phyloP scores from a whole-genome alignment of 2,113 vertebrate species.

The Phalacrocorax aristotelis region DNA sequence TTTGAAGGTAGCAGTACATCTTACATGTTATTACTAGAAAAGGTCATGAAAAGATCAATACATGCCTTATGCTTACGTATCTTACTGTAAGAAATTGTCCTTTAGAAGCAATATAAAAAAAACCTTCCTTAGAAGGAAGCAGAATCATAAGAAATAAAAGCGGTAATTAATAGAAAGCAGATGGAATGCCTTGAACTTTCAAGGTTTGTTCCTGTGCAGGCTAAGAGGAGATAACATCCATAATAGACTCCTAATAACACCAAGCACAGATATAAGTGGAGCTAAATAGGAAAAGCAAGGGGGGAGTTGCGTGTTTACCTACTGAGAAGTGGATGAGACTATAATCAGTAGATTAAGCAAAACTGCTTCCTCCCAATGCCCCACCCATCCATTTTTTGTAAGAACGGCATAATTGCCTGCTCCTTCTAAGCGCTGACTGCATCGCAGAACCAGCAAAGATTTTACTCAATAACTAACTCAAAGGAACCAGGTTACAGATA shows the following conservation, averaged over 20 bases:
- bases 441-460: not conserved
- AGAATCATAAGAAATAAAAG: conserved; percentile 10
- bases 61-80: conserved; percentile 20
- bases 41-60: conserved; percentile 60
- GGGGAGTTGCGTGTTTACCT: not conserved
- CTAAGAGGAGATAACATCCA: conserved; percentile 5
- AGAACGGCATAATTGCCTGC: not conserved
- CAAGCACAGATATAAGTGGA: not conserved
- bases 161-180: conserved; percentile 51
- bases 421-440: not conserved
- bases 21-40: conserved; percentile 38
- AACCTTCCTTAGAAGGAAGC: not conserved
- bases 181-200: conserved; percentile 40
- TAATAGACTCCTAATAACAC: conserved; percentile 8
- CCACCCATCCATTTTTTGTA: not conserved
- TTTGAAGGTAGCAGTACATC: conserved; percentile 10
- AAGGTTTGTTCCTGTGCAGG: conserved; percentile 10
- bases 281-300: not conserved
- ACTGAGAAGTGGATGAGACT: not conserved
- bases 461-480: not conserved
- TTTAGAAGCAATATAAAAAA: conserved; percentile 34
- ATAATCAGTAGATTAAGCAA: not conserved
- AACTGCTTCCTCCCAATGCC: not conserved
- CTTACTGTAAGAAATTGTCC: conserved; percentile 19
- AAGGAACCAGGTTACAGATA: not conserved